Conservation (phyloP, 1,140 invertebrate species). For the Lepidurus apus region DNA sequence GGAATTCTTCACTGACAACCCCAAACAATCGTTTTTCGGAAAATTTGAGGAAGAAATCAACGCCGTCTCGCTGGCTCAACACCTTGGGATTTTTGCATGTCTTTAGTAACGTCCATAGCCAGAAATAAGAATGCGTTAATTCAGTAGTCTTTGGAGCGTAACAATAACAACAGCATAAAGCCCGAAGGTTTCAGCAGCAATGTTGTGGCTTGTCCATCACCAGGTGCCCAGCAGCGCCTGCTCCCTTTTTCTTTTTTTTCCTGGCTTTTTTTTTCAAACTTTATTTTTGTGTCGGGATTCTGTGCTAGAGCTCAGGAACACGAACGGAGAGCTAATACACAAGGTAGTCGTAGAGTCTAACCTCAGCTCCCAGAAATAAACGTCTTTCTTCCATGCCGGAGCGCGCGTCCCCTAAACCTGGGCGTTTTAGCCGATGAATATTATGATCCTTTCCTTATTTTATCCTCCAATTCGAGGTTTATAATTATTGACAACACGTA, state of each 20-base stretch:
- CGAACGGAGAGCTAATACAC: neutral
- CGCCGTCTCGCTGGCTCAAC: no score
- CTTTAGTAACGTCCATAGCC: no score
- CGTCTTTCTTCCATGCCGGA: neutral
- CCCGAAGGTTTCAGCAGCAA: neutral
- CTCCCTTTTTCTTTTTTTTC: neutral
- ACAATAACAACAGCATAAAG: neutral
- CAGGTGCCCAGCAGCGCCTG: neutral
- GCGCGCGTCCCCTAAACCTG: neutral
- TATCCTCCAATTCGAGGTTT: neutral
- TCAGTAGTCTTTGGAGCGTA: neutral
- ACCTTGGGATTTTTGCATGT: no score
- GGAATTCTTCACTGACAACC: neutral
- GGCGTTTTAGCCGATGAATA: neutral
- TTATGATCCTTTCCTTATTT: neutral
- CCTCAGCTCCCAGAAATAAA: constrained; percentile 15
- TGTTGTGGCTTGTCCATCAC: neutral
- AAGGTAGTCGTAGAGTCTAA: constrained; percentile 9
- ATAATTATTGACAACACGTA: no score
- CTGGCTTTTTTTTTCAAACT: neutral
- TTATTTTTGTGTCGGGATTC: constrained; percentile 8
- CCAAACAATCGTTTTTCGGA: neutral
- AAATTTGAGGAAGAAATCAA: no score
- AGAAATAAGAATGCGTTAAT: no score
- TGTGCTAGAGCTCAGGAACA: neutral